phyloP scores from a whole-genome alignment of 1,140 invertebrate species.

The Drosophila baimaii region DNA sequence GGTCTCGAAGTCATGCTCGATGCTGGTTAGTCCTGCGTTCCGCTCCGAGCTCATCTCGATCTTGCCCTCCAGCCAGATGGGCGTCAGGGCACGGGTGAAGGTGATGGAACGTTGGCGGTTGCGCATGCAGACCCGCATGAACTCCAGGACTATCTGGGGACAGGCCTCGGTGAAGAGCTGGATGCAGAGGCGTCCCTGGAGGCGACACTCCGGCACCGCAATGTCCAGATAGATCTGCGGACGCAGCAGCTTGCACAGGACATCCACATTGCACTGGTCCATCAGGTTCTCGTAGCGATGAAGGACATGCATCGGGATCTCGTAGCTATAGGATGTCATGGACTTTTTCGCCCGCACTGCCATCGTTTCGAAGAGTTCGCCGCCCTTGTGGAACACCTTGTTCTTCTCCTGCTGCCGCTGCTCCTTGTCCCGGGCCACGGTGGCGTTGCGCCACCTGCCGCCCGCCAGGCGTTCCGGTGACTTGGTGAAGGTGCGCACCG shows the following conservation, averaged over 20 bases:
- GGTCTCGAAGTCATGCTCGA: conserved; percentile 76
- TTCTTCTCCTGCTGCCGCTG: conserved; percentile 58
- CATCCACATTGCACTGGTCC: conserved; percentile 54
- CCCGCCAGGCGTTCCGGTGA: conserved; percentile 61
- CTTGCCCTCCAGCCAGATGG: conserved; percentile 70
- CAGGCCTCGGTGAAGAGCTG: conserved; percentile 78
- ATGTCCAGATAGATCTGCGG: conserved; percentile 71
- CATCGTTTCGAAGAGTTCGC: conserved; percentile 54
- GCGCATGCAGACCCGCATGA: conserved; percentile 65
- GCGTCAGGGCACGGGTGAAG: conserved; percentile 59
- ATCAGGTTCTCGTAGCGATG: conserved; percentile 71
- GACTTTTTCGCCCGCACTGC: conserved; percentile 30
- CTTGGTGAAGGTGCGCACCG: conserved; percentile 67
- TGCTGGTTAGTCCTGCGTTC: conserved; percentile 37
- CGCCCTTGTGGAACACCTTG: conserved; percentile 53
- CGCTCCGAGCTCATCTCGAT: conserved; percentile 37
- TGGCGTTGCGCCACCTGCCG: conserved; percentile 60
- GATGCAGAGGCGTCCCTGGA: conserved; percentile 59
- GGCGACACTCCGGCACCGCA: conserved; percentile 39
- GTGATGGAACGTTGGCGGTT: conserved; percentile 15
- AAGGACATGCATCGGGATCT: conserved; percentile 67
- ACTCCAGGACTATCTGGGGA: conserved; percentile 69
- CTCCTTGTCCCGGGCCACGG: conserved; percentile 59
- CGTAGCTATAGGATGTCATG: conserved; percentile 51
- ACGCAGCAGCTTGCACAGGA: conserved; percentile 68